Percentiles rank a stretch among this genome's conserved stretches.
Conservation (phyloP, 2,113 vertebrate species). For the Barnardius zonarius region DNA sequence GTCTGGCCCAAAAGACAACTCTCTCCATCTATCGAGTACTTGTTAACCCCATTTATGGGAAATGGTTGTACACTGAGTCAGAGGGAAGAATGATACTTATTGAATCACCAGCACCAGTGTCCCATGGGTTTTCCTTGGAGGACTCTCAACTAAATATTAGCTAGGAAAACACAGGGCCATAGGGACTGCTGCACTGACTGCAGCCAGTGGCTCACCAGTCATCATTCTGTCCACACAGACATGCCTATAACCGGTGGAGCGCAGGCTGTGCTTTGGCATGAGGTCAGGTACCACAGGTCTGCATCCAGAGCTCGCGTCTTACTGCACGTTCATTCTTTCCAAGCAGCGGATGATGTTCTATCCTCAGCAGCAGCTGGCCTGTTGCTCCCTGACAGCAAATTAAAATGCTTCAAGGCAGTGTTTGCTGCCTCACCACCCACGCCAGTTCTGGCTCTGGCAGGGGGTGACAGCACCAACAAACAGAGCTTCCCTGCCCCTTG, state of each 20-base stretch:
- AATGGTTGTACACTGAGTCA: constrained; percentile 32
- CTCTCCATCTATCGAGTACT: constrained; percentile 4
- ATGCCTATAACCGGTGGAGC: background rate
- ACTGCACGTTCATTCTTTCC: background rate
- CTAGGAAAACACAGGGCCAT: constrained; percentile 22
- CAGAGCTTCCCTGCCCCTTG: fast-evolving
- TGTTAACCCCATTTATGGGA: constrained; percentile 46
- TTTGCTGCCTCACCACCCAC: background rate
- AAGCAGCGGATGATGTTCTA: fast-evolving
- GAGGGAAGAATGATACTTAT: constrained; percentile 61
- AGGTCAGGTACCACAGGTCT: background rate
- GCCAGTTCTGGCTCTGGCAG: background rate
- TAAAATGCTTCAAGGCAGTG: background rate
- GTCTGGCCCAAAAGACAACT: constrained; percentile 7
- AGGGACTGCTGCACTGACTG: fast-evolving
- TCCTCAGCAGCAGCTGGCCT: background rate
- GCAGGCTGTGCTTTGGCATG: background rate
- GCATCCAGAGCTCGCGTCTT: background rate
- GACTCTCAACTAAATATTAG: constrained; percentile 46
- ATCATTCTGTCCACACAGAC: background rate
- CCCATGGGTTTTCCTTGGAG: constrained; percentile 56
- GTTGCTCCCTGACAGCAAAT: background rate
- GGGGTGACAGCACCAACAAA: background rate
- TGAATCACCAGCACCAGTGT: constrained; percentile 31
- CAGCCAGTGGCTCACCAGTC: background rate